Percentiles rank a stretch among this genome's conserved stretches.
Conservation (phyloP, 2,797 vertebrate genomes). For the Rhabdomys pumilio region DNA sequence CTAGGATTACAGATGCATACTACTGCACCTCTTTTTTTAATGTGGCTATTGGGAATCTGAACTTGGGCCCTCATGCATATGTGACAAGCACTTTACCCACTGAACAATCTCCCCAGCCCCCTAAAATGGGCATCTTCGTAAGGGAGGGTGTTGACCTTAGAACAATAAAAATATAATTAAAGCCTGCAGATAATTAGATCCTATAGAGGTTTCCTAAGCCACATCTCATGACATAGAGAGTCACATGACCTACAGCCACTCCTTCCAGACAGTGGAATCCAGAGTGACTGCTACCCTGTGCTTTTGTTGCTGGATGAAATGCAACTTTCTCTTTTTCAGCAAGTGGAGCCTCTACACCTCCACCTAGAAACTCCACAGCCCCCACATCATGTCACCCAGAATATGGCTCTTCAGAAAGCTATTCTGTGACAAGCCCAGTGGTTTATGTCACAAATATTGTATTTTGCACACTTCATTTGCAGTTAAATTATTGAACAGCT, state of each 20-base stretch:
- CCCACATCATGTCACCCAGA: slow-evolving; percentile 47
- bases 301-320: not conserved
- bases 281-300: not conserved
- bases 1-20: not conserved
- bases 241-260: not conserved
- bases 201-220: not conserved
- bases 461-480: slow-evolving; percentile 86
- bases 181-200: not conserved
- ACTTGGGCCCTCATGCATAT: not conserved
- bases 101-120: not conserved
- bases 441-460: slow-evolving; percentile 85
- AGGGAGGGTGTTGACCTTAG: not conserved
- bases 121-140: not conserved
- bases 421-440: slow-evolving; percentile 76
- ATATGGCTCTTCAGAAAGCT: slow-evolving; percentile 74
- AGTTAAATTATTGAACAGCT: slow-evolving; percentile 86
- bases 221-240: not conserved
- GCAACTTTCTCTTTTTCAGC: not conserved
- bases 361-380: slow-evolving; percentile 33
- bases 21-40: not conserved
- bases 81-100: not conserved
- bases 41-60: not conserved
- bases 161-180: not conserved
- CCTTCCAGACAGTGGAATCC: not conserved
- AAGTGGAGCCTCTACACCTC: slow-evolving; percentile 65